Evolutionary conservation across 2,888 invertebrate genomes (phyloP).

Genomic region (Chrysomela aeneicollis): DNA sequence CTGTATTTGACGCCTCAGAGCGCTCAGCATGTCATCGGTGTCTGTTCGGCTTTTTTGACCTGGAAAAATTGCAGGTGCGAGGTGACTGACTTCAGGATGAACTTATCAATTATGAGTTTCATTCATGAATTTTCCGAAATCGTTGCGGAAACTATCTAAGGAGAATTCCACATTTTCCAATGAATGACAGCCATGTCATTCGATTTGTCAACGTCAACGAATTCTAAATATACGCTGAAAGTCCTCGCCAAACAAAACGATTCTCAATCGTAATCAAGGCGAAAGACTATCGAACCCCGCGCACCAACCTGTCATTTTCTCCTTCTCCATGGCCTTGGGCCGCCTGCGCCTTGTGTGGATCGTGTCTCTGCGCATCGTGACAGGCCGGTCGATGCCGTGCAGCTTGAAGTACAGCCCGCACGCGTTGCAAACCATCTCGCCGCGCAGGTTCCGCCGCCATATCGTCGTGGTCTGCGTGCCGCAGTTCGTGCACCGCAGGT

Average conservation of each 20-base stretch:
- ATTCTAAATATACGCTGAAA: too few relatives aligned
- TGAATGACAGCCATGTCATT: too few relatives aligned
- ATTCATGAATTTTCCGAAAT: too few relatives aligned
- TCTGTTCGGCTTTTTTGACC: constrained; percentile 34
- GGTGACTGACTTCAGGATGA: too few relatives aligned
- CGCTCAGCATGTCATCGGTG: constrained; percentile 73
- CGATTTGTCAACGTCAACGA: too few relatives aligned
- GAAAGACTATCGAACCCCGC: too few relatives aligned
- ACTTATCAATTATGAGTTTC: too few relatives aligned
- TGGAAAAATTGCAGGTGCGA: neutral
- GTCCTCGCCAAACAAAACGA: too few relatives aligned
- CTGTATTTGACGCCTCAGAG: constrained; percentile 74
- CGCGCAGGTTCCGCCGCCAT: constrained; percentile 95
- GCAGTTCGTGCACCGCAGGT: constrained; percentile 95
- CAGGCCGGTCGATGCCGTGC: constrained; percentile 91
- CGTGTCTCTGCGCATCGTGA: constrained; percentile 95
- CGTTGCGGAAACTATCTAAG: too few relatives aligned
- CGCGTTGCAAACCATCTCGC: constrained; percentile 99
- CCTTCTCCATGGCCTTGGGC: constrained; percentile 69
- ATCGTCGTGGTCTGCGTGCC: constrained; percentile 97
- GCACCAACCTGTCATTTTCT: constrained; percentile 38
- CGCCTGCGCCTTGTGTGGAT: constrained; percentile 93
- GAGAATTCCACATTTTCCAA: too few relatives aligned
- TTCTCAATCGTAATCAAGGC: too few relatives aligned
- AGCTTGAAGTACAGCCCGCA: constrained; percentile 98